Evolutionary conservation across 2,113 vertebrate species (phyloP).

Genomic region (Orcinus orca): DNA sequence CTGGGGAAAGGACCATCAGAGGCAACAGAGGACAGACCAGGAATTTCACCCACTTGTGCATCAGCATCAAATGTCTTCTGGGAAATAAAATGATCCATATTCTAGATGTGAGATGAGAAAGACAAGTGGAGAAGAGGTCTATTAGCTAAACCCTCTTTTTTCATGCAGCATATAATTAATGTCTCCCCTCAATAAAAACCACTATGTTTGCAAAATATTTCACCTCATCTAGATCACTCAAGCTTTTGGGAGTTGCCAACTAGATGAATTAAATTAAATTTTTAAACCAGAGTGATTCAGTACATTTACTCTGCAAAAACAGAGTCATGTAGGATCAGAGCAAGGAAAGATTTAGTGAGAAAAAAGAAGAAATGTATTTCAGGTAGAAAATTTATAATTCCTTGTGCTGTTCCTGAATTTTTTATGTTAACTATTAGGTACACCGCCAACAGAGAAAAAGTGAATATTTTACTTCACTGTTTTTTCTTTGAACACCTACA

Average conservation of each 20-base stretch:
- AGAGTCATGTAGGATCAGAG: background rate
- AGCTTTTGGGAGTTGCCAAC: background rate
- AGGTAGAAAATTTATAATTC: conserved; percentile 1
- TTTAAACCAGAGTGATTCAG: background rate
- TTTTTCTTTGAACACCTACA: conserved; percentile 29
- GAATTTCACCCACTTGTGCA: background rate
- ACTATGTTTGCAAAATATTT: background rate
- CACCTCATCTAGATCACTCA: background rate
- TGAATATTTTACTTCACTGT: background rate
- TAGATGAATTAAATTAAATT: background rate
- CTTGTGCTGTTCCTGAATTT: background rate
- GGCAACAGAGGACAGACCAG: background rate
- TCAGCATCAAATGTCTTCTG: background rate
- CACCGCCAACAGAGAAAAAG: background rate
- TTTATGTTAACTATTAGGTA: background rate
- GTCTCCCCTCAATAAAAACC: background rate
- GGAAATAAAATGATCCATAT: background rate
- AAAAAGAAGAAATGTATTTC: background rate
- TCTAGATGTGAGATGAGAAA: background rate
- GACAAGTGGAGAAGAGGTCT: background rate
- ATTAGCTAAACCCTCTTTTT: background rate
- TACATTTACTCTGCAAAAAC: background rate
- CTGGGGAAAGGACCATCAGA: background rate
- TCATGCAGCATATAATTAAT: background rate
- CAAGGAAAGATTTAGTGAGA: background rate